A percentile compares a stretch with the other conserved stretches of the same genome.
These are phyloP conservation scores for Drosophila insularis DNA, from an alignment of 1,140 invertebrate genomes.

Conservation along the genomic window DNA sequence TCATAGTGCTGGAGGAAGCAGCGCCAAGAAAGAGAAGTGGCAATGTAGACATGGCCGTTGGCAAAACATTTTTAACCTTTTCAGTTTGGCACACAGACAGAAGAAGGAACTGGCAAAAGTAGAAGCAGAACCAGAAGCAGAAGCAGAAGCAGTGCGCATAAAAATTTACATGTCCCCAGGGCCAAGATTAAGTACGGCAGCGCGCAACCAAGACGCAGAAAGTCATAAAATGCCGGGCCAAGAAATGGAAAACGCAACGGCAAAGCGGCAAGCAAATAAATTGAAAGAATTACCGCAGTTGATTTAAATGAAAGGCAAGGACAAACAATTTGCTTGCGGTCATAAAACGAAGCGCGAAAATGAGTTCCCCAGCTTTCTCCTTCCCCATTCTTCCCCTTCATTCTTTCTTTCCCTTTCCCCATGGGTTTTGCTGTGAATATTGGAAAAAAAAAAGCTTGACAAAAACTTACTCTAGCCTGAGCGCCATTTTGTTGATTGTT, in stretches of 20 bases:
- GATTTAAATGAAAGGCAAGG: conserved; percentile 77
- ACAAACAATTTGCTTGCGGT: conserved; percentile 80
- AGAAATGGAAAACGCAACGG: conserved; percentile 15
- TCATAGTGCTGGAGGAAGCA: conserved; percentile 22
- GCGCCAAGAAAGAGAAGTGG: conserved; percentile 61
- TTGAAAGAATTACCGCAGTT: conserved; percentile 81
- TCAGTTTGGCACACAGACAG: conserved; percentile 32
- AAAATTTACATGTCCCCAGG: conserved; percentile 82
- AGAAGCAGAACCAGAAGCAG: conserved; percentile 10
- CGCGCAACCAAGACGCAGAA: conserved; percentile 49
- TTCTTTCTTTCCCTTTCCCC: neutral
- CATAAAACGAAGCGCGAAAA: conserved; percentile 76
- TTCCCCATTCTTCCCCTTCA: too few species aligned
- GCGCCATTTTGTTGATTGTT: conserved; percentile 80
- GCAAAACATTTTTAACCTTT: conserved; percentile 67
- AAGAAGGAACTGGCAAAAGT: neutral
- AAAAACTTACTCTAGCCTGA: conserved; percentile 79
- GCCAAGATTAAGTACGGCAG: conserved; percentile 79
- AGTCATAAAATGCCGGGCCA: conserved; percentile 53
- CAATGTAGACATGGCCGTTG: conserved; percentile 74
- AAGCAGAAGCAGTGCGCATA: conserved; percentile 57
- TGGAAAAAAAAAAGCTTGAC: neutral
- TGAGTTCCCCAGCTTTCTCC: conserved; percentile 48
- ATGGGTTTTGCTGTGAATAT: neutral
- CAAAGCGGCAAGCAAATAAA: conserved; percentile 68